Conservation (phyloP, 1,140 invertebrate genomes). For the Drosophila nasuta region DNA sequence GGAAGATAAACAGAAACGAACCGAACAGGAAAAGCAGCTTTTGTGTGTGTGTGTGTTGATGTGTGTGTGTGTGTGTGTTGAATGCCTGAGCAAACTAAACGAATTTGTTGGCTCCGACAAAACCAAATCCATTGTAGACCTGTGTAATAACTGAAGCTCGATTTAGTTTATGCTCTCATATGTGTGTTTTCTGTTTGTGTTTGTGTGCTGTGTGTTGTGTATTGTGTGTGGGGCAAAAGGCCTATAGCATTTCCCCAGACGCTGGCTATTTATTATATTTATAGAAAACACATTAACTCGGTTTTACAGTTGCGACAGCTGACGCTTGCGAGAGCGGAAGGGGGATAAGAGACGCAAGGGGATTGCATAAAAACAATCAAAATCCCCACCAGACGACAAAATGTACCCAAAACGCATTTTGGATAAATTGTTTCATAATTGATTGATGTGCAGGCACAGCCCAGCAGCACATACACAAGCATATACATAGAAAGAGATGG, state of each 20-base stretch:
- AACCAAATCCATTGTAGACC: slow-evolving; percentile 17
- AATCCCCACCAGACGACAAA: slow-evolving; percentile 40
- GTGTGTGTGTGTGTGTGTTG: too few relatives aligned
- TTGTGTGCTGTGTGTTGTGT: slow-evolving; percentile 1
- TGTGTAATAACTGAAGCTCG: slow-evolving; percentile 38
- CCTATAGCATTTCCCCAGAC: slow-evolving; percentile 32
- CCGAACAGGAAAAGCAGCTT: not conserved
- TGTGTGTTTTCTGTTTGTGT: slow-evolving; percentile 1
- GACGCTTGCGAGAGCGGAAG: not conserved
- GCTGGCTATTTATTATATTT: slow-evolving; percentile 61
- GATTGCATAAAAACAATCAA: slow-evolving; percentile 62
- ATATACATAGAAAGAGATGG: slow-evolving; percentile 3
- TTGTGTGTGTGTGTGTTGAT: too few relatives aligned
- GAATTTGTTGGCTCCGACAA: not conserved
- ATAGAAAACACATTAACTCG: slow-evolving; percentile 77
- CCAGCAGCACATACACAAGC: not conserved
- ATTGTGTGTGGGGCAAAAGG: slow-evolving; percentile 14
- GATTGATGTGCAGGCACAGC: slow-evolving; percentile 66
- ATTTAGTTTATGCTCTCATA: slow-evolving; percentile 33
- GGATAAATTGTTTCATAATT: slow-evolving; percentile 81
- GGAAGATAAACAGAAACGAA: too few relatives aligned
- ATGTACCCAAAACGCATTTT: slow-evolving; percentile 56
- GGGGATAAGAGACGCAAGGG: not conserved
- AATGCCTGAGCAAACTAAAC: not conserved
- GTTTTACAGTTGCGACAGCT: slow-evolving; percentile 44